phyloP scores from a whole-genome alignment of 2,888 invertebrate species.

The Apamea monoglypha region DNA sequence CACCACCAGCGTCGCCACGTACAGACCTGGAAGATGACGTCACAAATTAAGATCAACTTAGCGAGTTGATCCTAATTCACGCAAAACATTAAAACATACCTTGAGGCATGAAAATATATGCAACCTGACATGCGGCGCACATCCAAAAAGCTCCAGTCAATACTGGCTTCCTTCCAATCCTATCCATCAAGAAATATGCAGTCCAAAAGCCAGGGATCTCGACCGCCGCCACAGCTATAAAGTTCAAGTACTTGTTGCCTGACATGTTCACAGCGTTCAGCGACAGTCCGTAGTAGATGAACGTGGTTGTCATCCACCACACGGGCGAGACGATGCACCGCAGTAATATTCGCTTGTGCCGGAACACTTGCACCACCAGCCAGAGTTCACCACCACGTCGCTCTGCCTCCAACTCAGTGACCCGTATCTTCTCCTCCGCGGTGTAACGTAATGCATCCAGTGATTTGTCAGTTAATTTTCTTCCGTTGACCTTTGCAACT shows the following conservation, averaged over 20 bases:
- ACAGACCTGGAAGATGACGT: conserved; percentile 56
- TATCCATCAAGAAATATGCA: conserved; percentile 90
- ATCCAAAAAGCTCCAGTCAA: conserved; percentile 89
- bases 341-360: conserved; percentile 71
- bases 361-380: conserved; percentile 76
- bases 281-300: conserved; percentile 92
- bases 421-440: conserved; percentile 71
- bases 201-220: conserved; percentile 84
- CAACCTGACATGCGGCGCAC: conserved; percentile 90
- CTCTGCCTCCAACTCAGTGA: conserved; percentile 41
- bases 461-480: conserved; percentile 75
- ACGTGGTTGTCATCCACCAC: conserved; percentile 92
- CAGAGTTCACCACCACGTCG: conserved; percentile 70
- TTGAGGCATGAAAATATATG: conserved; percentile 88
- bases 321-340: conserved; percentile 68
- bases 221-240: conserved; percentile 88
- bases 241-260: conserved; percentile 92
- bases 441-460: conserved; percentile 71
- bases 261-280: conserved; percentile 92
- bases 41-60: not conserved
- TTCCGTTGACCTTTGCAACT: conserved; percentile 91
- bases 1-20: conserved; percentile 80
- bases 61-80: not conserved
- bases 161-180: conserved; percentile 90
- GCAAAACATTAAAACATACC: conserved; percentile 75